Evolutionary conservation across 1,140 invertebrate species (phyloP).

Genomic region (Aphidius gifuensis): DNA sequence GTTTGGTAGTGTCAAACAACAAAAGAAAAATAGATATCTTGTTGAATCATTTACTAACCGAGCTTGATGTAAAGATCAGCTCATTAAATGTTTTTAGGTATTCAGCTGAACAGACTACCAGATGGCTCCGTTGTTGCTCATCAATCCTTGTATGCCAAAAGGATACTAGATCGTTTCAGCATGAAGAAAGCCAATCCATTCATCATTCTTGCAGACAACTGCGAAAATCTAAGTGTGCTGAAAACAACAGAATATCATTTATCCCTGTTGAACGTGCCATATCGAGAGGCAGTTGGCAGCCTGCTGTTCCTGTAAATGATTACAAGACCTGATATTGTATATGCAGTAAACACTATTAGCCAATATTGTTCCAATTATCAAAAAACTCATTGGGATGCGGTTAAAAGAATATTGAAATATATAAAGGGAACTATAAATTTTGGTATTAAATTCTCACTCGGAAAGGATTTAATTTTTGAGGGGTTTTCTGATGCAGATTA

Average conservation of each 20-base stretch:
- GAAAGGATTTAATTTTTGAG: not conserved
- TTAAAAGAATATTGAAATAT: too few species aligned
- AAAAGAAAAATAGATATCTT: constrained; percentile 18
- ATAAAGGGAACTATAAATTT: too few species aligned
- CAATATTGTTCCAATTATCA: too few species aligned
- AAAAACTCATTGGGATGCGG: too few species aligned
- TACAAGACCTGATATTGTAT: too few species aligned
- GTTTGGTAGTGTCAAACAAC: constrained; percentile 15
- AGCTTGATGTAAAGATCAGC: constrained; percentile 27
- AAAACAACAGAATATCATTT: constrained; percentile 41
- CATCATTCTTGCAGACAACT: constrained; percentile 15
- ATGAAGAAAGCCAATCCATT: constrained; percentile 18
- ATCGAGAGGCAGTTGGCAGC: constrained; percentile 35
- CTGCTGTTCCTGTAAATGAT: constrained; percentile 40
- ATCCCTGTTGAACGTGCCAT: constrained; percentile 35
- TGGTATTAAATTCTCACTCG: constrained; percentile 32
- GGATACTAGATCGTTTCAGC: constrained; percentile 15
- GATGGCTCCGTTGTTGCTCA: constrained; percentile 27
- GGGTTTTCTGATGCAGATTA: constrained; percentile 31
- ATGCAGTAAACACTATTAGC: too few species aligned
- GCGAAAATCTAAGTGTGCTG: constrained; percentile 8
- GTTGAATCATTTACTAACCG: constrained; percentile 20
- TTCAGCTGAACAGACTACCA: constrained; percentile 24
- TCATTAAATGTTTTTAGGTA: constrained; percentile 25
- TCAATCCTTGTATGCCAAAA: constrained; percentile 32